Conservation (phyloP, 2,888 invertebrate species). For the Tubiluchus corallicola region DNA sequence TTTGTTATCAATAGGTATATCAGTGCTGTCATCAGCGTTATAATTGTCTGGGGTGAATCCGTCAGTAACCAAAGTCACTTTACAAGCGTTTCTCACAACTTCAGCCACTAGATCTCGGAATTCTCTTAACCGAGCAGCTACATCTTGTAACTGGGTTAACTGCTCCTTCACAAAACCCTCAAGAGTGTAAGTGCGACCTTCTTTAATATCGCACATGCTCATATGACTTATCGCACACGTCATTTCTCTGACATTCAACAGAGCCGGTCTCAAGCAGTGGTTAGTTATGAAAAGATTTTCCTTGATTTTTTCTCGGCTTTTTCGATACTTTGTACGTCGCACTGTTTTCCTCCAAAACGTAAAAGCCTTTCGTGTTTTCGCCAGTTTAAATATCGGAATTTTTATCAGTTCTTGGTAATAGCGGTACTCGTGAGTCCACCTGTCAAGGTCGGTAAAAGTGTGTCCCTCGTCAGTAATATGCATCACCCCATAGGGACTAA, state of each 20-base stretch:
- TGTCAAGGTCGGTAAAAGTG: conserved; percentile 51
- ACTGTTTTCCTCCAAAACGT: conserved; percentile 59
- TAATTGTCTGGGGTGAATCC: conserved; percentile 60
- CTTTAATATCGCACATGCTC: conserved; percentile 30
- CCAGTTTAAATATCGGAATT: conserved; percentile 29
- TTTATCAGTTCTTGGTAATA: conserved; percentile 55
- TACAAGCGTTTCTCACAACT: conserved; percentile 47
- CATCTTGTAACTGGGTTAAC: conserved; percentile 27
- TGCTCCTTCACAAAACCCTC: conserved; percentile 27
- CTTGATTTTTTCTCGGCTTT: conserved; percentile 39
- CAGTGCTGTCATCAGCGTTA: conserved; percentile 24
- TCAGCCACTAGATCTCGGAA: conserved; percentile 36
- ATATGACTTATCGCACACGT: conserved; percentile 31
- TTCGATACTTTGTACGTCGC: conserved; percentile 43
- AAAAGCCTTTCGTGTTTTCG: conserved; percentile 43
- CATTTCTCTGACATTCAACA: conserved; percentile 45
- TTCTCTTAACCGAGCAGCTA: conserved; percentile 27
- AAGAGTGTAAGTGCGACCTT: conserved; percentile 27
- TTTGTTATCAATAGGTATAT: conserved; percentile 4
- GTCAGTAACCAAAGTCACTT: conserved; percentile 48
- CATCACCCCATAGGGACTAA: conserved; percentile 63
- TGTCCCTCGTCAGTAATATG: conserved; percentile 45
- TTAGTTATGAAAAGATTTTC: conserved; percentile 54
- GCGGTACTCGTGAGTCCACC: conserved; percentile 66
- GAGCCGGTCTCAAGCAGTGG: conserved; percentile 46